These are phyloP conservation scores for Drosophila paracracens DNA, from an alignment of 2,888 invertebrate species.

Conservation along the genomic window DNA sequence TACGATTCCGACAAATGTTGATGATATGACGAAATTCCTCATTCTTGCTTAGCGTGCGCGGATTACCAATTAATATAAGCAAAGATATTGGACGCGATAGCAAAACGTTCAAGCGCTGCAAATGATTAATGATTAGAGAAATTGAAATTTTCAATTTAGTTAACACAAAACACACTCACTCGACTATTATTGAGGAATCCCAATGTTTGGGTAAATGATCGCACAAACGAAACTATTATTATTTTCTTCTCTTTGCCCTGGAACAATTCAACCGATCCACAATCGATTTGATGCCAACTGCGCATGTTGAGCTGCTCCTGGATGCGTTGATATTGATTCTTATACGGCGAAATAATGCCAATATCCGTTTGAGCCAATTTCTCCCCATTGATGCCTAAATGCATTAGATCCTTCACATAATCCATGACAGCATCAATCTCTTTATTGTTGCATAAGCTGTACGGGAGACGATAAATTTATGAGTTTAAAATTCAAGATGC, in stretches of 20 bases:
- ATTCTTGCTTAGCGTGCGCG: conserved; percentile 81
- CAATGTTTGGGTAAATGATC: conserved; percentile 84
- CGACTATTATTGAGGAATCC: conserved; percentile 81
- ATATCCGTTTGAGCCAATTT: conserved; percentile 85
- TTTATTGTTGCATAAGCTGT: conserved; percentile 87
- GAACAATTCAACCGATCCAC: conserved; percentile 94
- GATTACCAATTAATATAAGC: conserved; percentile 87
- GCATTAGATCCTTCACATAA: conserved; percentile 87
- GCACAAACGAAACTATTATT: conserved; percentile 92
- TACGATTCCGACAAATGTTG: conserved; percentile 68
- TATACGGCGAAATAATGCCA: conserved; percentile 88
- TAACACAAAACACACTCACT: conserved; percentile 59
- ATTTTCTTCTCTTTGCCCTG: conserved; percentile 94
- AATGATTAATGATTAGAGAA: background rate
- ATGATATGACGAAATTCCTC: conserved; percentile 73
- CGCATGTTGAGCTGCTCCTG: conserved; percentile 77
- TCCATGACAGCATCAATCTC: conserved; percentile 87
- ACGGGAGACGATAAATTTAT: background rate
- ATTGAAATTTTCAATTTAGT: background rate
- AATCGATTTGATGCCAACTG: conserved; percentile 86
- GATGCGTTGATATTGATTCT: conserved; percentile 84
- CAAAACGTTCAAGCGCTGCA: conserved; percentile 88
- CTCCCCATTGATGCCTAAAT: conserved; percentile 85
- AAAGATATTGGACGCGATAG: conserved; percentile 88
- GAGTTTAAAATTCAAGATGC: background rate